phyloP scores from a whole-genome alignment of 2,888 invertebrate species.

The Cosmorhoe ocellata region DNA sequence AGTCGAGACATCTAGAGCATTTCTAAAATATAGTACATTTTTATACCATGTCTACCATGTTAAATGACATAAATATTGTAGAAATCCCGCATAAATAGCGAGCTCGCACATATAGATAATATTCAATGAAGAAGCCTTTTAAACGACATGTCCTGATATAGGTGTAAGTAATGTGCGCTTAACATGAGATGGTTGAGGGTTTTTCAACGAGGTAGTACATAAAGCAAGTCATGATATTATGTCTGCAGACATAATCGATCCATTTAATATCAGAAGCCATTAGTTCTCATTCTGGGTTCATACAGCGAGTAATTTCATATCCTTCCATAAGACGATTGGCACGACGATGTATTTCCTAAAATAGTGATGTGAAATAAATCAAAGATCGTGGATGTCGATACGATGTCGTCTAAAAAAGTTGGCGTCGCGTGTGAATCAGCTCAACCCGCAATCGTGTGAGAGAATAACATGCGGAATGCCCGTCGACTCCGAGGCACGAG shows the following conservation, averaged over 20 bases:
- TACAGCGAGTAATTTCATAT: constrained; percentile 73
- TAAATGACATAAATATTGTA: constrained; percentile 42
- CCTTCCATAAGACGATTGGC: constrained; percentile 66
- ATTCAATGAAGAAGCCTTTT: constrained; percentile 55
- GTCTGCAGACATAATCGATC: constrained; percentile 49
- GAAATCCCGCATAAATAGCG: constrained; percentile 43
- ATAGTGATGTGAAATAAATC: constrained; percentile 80
- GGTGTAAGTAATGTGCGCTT: constrained; percentile 46
- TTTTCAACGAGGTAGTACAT: constrained; percentile 45
- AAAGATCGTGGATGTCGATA: constrained; percentile 69
- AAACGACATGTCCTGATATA: constrained; percentile 50
- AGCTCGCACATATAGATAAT: constrained; percentile 37
- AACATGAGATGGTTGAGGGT: constrained; percentile 43
- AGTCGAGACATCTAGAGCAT: constrained; percentile 16
- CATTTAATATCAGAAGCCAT: constrained; percentile 51
- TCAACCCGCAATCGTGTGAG: constrained; percentile 65
- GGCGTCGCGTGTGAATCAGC: constrained; percentile 76
- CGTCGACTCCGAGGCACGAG: constrained; percentile 48
- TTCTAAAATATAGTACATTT: constrained; percentile 18
- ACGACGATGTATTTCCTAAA: constrained; percentile 75
- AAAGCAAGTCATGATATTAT: constrained; percentile 47
- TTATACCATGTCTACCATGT: constrained; percentile 31
- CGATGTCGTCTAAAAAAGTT: constrained; percentile 60
- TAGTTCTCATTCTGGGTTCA: constrained; percentile 59
- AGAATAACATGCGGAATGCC: constrained; percentile 62